Evolutionary conservation across 2,113 vertebrate genomes (phyloP).

Genomic region (Microcebus murinus): DNA sequence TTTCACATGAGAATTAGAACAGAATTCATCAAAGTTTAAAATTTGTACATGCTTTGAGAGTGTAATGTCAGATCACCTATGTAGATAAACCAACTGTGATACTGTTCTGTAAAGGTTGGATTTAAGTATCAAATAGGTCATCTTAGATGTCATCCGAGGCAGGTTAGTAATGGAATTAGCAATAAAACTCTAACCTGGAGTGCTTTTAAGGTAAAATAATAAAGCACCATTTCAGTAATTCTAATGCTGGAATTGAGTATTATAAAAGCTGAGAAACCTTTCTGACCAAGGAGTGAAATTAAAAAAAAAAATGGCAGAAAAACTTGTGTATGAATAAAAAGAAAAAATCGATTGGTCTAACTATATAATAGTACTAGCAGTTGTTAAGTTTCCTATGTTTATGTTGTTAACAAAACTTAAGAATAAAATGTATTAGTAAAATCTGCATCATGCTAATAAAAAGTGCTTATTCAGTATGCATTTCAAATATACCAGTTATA

Average conservation of each 20-base stretch:
- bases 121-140: not conserved
- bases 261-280: not conserved
- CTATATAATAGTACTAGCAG: not conserved
- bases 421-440: not conserved
- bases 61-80: not conserved
- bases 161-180: not conserved
- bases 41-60: not conserved
- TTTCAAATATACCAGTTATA: not conserved
- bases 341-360: not conserved
- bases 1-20: not conserved
- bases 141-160: not conserved
- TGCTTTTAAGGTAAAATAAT: not conserved
- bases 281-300: too few species aligned
- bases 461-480: not conserved
- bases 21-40: not conserved
- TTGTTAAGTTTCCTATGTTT: constrained; percentile 24
- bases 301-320: not conserved
- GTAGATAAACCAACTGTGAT: not conserved
- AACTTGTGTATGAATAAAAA: not conserved
- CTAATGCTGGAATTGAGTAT: not conserved
- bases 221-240: constrained; percentile 21
- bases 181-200: not conserved
- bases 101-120: not conserved
- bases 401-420: constrained; percentile 10
- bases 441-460: not conserved